Conservation (phyloP, 2,888 invertebrate genomes). For the Diarsia mendica region DNA sequence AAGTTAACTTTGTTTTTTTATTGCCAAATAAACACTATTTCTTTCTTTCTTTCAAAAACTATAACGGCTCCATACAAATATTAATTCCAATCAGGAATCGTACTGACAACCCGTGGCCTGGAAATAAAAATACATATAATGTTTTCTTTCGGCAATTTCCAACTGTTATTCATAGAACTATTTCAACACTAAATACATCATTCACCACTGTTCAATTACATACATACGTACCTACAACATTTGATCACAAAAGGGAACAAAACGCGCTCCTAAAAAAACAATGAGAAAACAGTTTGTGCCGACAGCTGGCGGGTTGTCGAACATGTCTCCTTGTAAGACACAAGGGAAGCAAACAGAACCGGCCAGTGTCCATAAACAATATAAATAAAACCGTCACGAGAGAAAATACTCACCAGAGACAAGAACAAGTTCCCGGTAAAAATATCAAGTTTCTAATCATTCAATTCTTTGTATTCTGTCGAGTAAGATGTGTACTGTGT, state of each 20-base stretch:
- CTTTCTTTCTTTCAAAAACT: too few relatives aligned
- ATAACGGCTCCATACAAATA: neutral
- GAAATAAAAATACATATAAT: too few relatives aligned
- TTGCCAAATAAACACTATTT: too few relatives aligned
- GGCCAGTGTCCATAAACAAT: slow-evolving; percentile 50
- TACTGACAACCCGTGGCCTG: neutral
- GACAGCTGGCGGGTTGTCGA: slow-evolving; percentile 46
- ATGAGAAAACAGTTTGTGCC: slow-evolving; percentile 37
- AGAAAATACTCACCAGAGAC: slow-evolving; percentile 44
- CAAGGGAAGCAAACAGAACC: slow-evolving; percentile 47
- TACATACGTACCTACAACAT: neutral
- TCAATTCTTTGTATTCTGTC: neutral
- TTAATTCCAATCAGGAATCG: neutral
- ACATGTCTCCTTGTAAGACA: slow-evolving; percentile 51
- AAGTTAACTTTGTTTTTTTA: too few relatives aligned
- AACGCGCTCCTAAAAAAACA: slow-evolving; percentile 29
- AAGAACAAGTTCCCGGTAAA: slow-evolving; percentile 22
- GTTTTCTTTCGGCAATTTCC: neutral
- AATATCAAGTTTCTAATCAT: slow-evolving; percentile 38
- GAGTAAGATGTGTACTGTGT: neutral
- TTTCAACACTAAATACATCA: neutral
- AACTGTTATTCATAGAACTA: neutral
- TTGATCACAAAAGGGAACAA: neutral
- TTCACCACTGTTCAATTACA: neutral
- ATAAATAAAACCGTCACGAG: slow-evolving; percentile 49